These are phyloP conservation scores for Pseudomyrmex dendroicus DNA, from an alignment of 1,140 invertebrate genomes.

Conservation along the genomic window DNA sequence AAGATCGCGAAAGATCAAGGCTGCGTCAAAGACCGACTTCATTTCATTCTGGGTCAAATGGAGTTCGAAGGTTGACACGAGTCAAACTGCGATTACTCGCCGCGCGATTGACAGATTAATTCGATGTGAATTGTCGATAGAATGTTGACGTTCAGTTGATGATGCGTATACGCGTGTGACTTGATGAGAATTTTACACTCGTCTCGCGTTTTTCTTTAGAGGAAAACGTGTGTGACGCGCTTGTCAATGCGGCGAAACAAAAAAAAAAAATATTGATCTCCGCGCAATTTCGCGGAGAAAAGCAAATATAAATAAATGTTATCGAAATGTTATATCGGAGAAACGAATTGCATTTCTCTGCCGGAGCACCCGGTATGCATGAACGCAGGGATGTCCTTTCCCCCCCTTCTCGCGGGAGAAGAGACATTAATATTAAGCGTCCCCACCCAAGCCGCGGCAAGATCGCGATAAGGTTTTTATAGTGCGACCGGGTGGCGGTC, in stretches of 20 bases:
- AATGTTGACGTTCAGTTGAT: background rate
- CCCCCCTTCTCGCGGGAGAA: slow-evolving; percentile 60
- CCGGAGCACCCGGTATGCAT: slow-evolving; percentile 71
- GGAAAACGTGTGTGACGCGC: too few relatives aligned
- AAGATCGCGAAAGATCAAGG: slow-evolving; percentile 29
- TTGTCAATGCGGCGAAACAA: too few relatives aligned
- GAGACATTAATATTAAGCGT: slow-evolving; percentile 80
- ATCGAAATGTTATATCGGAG: background rate
- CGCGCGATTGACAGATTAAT: slow-evolving; percentile 47
- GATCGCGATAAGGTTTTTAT: slow-evolving; percentile 81
- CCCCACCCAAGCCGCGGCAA: slow-evolving; percentile 66
- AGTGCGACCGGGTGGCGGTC: slow-evolving; percentile 70
- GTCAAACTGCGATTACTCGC: slow-evolving; percentile 31
- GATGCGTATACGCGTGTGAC: too few relatives aligned
- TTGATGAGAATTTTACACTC: too few relatives aligned
- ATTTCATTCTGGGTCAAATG: slow-evolving; percentile 46
- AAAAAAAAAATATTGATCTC: too few relatives aligned
- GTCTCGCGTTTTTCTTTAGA: too few relatives aligned
- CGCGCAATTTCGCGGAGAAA: too few relatives aligned
- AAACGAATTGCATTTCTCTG: slow-evolving; percentile 3
- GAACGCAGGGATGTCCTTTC: slow-evolving; percentile 67
- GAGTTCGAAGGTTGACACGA: slow-evolving; percentile 55
- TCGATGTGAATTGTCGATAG: slow-evolving; percentile 12
- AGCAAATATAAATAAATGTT: too few relatives aligned
- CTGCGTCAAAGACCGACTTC: slow-evolving; percentile 45